Evolutionary conservation across 1,140 invertebrate genomes (phyloP).

Genomic region (Lepidostoma basale): DNA sequence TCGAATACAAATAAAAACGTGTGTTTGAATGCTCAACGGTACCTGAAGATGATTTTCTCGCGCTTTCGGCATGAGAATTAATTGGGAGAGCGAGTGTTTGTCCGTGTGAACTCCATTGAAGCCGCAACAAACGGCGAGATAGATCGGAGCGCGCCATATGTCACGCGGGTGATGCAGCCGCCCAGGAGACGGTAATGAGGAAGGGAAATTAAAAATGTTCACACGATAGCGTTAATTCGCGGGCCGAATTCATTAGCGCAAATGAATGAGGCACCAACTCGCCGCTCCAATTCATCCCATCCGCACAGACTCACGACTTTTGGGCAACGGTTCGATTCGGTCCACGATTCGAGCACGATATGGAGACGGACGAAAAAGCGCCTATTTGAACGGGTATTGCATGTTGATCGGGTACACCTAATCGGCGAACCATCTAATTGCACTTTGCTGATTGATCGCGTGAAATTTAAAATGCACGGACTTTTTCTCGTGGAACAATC

Average conservation of each 20-base stretch:
- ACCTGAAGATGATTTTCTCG: neutral
- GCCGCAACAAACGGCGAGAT: neutral
- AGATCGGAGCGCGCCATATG: constrained; percentile 19
- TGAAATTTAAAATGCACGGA: constrained; percentile 31
- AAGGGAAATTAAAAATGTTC: constrained; percentile 47
- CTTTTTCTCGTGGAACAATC: constrained; percentile 30
- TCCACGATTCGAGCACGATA: constrained; percentile 31
- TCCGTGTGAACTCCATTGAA: constrained; percentile 18
- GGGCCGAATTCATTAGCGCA: constrained; percentile 44
- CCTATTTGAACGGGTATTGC: constrained; percentile 11
- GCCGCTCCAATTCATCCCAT: constrained; percentile 36
- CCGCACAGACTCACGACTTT: constrained; percentile 24
- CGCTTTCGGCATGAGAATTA: neutral
- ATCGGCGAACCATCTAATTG: constrained; percentile 34
- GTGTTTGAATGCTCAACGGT: too few relatives aligned
- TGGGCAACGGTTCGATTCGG: constrained; percentile 2
- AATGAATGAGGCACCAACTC: constrained; percentile 34
- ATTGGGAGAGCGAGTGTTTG: neutral
- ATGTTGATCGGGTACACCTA: constrained; percentile 14
- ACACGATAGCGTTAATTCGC: constrained; percentile 45
- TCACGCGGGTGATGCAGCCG: neutral
- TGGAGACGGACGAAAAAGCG: constrained; percentile 9
- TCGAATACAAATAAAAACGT: too few relatives aligned
- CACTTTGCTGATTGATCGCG: constrained; percentile 35
- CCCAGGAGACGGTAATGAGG: constrained; percentile 38